phyloP scores from a whole-genome alignment of 2,888 invertebrate genomes.

The Ecdyonurus torrentis region DNA sequence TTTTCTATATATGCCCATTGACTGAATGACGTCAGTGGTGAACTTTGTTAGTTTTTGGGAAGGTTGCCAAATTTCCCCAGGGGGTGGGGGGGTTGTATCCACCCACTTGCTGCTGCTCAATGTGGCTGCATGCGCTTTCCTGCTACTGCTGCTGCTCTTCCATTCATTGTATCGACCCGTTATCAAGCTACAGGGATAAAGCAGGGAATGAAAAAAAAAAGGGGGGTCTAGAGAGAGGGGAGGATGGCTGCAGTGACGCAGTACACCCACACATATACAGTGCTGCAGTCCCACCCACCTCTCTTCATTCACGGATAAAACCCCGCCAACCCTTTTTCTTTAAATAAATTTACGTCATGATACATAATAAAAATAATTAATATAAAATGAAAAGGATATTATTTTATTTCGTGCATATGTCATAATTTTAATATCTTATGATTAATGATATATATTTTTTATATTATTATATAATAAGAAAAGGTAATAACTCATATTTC shows the following conservation, averaged over 20 bases:
- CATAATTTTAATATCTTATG: too few species aligned
- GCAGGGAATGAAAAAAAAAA: too few species aligned
- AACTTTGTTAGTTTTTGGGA: slow-evolving; percentile 2
- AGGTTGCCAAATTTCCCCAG: slow-evolving; percentile 6
- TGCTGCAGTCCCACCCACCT: background rate
- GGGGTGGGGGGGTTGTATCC: slow-evolving; percentile 6
- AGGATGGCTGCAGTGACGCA: background rate
- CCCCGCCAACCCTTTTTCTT: background rate
- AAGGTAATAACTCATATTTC: too few species aligned
- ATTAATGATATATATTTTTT: too few species aligned
- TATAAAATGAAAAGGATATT: too few species aligned
- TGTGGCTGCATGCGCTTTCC: background rate
- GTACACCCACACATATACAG: background rate
- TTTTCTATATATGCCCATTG: too few species aligned
- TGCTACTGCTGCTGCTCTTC: slow-evolving; percentile 1
- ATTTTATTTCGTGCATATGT: too few species aligned
- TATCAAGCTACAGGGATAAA: slow-evolving; percentile 8
- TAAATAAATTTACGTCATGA: too few species aligned
- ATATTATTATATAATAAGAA: too few species aligned
- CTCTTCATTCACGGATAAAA: background rate
- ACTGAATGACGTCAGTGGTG: slow-evolving; percentile 6
- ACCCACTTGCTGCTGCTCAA: background rate
- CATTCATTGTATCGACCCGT: slow-evolving; percentile 9
- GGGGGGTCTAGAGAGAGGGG: background rate
- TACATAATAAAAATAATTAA: too few species aligned